Percentiles rank a stretch among this genome's conserved stretches.
Conservation (phyloP, 2,797 vertebrate species). For the Emydoidea blandingii region DNA sequence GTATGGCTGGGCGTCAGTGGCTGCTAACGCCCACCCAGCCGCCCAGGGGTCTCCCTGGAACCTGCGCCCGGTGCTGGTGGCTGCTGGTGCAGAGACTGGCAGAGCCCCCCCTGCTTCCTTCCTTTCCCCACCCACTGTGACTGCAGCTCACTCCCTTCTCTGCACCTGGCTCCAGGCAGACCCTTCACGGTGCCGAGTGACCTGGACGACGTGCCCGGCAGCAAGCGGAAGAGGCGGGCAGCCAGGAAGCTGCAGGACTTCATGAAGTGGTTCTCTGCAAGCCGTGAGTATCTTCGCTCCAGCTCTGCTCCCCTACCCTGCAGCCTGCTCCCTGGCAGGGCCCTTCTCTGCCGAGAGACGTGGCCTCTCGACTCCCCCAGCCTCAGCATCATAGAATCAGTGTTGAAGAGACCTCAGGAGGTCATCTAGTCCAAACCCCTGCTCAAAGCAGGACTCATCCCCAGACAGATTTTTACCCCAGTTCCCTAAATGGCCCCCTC, state of each 20-base stretch:
- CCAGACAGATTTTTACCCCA: too few relatives aligned
- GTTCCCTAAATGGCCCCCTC: too few relatives aligned
- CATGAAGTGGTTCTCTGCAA: constrained; percentile 85
- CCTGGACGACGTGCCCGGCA: constrained; percentile 80
- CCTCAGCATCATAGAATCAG: rapidly evolving
- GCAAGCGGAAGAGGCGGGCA: constrained; percentile 87
- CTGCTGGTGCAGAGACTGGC: background rate
- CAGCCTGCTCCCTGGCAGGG: rapidly evolving
- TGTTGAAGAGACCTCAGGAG: too few relatives aligned
- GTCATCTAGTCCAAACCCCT: too few relatives aligned
- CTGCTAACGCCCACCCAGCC: rapidly evolving
- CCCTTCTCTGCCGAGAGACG: background rate
- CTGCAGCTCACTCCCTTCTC: constrained; percentile 75
- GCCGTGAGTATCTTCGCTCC: constrained; percentile 77
- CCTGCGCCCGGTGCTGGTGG: rapidly evolving
- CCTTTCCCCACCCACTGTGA: constrained; percentile 44
- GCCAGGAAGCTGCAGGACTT: constrained; percentile 84
- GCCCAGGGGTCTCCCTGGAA: rapidly evolving
- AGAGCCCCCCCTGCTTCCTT: too few relatives aligned
- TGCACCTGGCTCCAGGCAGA: constrained; percentile 78
- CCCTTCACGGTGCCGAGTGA: constrained; percentile 84
- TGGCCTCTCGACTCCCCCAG: background rate
- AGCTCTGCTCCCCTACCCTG: rapidly evolving
- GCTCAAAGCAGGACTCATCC: too few relatives aligned
- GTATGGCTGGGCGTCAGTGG: background rate